Evolutionary conservation across 2,888 invertebrate genomes (phyloP), one percentile per base, ranked within the genome.

Genomic region (Leucoma salicis): DNA sequence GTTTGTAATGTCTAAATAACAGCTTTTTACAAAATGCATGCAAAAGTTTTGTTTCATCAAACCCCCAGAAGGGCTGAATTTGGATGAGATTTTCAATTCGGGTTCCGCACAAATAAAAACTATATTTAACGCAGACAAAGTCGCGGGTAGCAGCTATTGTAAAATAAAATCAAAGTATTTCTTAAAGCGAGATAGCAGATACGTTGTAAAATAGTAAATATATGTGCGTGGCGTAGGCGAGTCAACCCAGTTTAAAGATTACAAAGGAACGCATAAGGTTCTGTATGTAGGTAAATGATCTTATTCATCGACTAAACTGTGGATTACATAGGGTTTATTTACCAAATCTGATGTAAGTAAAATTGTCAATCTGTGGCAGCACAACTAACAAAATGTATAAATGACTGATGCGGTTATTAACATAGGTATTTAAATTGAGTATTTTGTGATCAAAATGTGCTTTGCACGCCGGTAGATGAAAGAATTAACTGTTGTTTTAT

Each of bases 331-430:
- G 66, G 66, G 60, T 71, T 70, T 73, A 72, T 70, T 63, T 67
- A 72, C 63, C 43, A 69, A 72, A 69, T 72, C 70, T 63, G 67
- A 70, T 65, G 57, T 68, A 66, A 55, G 53, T 65, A 49, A 67
- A 68, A 64, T 52, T 42, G 54, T 52, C 56, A 61, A 49, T 52
- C 55, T 48, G 46, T 60, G 57, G 52, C 62, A 63, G 53, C 57
- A 55, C 42, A 46, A 50, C 63, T 46, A 49, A 67, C 62, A 64
- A 70, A 61, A 66, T 55, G 45, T 57, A 42, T 38, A 63, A 55
- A 50, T 60, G 63, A 64, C 51, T 53, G 46, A 53, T 21, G n/a
- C n/a, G 2, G 2, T 21, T 21, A 21, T 21, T 8, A 21, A 21
- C 21, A 21, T 21, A 67, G 63, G 71, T 48, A 65, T 71, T 58